Evolutionary conservation across 1,140 invertebrate genomes (phyloP).

Genomic region (Hylyphantes graminicola): DNA sequence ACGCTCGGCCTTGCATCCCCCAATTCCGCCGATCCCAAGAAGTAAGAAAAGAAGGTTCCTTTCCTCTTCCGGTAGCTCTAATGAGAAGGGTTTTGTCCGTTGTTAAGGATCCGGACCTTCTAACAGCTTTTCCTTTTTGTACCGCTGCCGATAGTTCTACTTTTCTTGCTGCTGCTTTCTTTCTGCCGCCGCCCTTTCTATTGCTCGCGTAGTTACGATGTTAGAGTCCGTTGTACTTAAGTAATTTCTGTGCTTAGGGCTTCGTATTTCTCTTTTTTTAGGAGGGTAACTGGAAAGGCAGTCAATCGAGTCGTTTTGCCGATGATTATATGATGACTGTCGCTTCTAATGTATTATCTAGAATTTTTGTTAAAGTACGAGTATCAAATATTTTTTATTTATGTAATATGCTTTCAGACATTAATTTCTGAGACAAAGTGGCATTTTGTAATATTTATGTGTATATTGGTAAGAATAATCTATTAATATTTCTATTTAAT

Average conservation of each 20-base stretch:
- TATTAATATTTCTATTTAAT: too few relatives aligned
- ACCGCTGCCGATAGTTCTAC: not conserved
- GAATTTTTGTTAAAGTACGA: too few relatives aligned
- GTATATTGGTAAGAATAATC: too few relatives aligned
- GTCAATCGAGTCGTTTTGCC: too few relatives aligned
- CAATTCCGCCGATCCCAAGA: conserved; percentile 15
- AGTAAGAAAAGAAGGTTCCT: conserved; percentile 4
- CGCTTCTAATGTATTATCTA: too few relatives aligned
- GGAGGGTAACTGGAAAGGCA: not conserved
- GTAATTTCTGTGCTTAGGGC: not conserved
- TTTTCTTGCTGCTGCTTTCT: not conserved
- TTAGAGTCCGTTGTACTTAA: conserved; percentile 12
- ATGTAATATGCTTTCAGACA: too few relatives aligned
- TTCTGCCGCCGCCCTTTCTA: too few relatives aligned
- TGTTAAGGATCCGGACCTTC: conserved; percentile 19
- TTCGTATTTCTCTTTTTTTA: not conserved
- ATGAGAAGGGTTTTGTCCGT: conserved; percentile 29
- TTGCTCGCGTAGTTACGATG: too few relatives aligned
- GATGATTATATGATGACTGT: too few relatives aligned
- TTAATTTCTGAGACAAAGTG: too few relatives aligned
- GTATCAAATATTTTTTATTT: too few relatives aligned
- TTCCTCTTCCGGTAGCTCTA: conserved; percentile 23
- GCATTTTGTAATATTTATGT: too few relatives aligned
- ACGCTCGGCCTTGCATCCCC: not conserved
- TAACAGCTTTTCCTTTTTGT: not conserved